A percentile compares a stretch with the other conserved stretches of the same genome.
These are phyloP conservation scores for Enhydra lutris DNA, from an alignment of 2,113 vertebrate species.

Conservation along the genomic window DNA sequence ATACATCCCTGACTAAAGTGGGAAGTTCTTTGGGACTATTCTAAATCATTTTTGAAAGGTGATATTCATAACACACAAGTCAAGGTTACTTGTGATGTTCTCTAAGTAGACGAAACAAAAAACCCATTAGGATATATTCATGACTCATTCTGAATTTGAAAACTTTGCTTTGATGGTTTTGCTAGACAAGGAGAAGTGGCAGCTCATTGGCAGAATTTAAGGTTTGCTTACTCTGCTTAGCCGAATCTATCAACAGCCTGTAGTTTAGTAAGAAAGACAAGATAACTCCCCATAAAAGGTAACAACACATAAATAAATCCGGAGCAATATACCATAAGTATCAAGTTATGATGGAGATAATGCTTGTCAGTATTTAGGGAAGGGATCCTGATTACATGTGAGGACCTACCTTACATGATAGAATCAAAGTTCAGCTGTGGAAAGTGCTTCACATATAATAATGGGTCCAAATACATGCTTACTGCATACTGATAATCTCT, in stretches of 20 bases:
- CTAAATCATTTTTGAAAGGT: constrained; percentile 39
- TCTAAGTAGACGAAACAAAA: constrained; percentile 22
- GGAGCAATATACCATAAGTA: background rate
- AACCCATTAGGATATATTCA: background rate
- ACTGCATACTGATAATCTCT: background rate
- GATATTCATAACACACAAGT: background rate
- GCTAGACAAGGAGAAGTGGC: constrained; percentile 17
- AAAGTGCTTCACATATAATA: background rate
- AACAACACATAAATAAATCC: background rate
- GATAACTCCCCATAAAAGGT: background rate
- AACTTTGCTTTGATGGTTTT: constrained; percentile 25
- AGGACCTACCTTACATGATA: background rate
- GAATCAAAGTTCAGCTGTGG: background rate
- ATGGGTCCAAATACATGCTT: background rate
- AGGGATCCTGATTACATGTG: background rate
- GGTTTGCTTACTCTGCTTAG: background rate
- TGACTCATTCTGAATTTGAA: constrained; percentile 19
- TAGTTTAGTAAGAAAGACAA: constrained; percentile 6
- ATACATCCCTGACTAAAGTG: background rate
- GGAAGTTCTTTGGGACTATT: background rate
- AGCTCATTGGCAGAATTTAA: background rate
- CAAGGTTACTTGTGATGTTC: constrained; percentile 15
- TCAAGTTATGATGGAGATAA: background rate
- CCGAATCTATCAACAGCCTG: constrained; percentile 8
- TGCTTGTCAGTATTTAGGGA: background rate